phyloP scores from a whole-genome alignment of 2,113 vertebrate genomes.

The Otis tarda region DNA sequence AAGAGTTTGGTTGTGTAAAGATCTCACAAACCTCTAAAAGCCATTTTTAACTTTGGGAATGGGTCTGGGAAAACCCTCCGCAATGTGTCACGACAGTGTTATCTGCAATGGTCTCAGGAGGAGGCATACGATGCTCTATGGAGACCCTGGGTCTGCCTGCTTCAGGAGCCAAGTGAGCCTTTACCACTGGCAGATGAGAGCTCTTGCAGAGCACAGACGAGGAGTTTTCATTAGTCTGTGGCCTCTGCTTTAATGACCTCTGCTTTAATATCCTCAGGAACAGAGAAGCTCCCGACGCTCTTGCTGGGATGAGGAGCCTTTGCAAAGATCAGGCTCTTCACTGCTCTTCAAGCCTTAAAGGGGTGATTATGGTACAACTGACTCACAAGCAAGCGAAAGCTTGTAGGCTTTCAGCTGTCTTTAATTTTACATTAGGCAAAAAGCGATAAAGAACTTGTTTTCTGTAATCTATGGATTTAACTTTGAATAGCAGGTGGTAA shows the following conservation, averaged over 20 bases:
- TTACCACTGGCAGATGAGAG: not conserved
- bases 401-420: slow-evolving; percentile 60
- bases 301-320: not conserved
- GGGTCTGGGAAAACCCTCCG: not conserved
- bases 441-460: slow-evolving; percentile 70
- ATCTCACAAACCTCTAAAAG: not conserved
- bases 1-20: not conserved
- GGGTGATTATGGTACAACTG: slow-evolving; percentile 44
- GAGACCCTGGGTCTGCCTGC: not conserved
- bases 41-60: not conserved
- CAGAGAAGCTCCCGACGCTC: not conserved
- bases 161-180: not conserved
- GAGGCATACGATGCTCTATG: fast-evolving
- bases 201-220: not conserved
- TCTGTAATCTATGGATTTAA: slow-evolving; percentile 71
- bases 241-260: not conserved
- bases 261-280: not conserved
- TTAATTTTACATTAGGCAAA: slow-evolving; percentile 71
- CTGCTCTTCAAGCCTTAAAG: slow-evolving; percentile 24
- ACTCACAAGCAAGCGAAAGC: slow-evolving; percentile 36
- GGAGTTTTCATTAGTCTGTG: not conserved
- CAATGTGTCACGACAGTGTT: not conserved
- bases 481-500: slow-evolving; percentile 74
- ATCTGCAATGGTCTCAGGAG: not conserved
- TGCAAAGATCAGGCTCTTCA: not conserved